Percentiles rank a stretch among this genome's conserved stretches.
These are phyloP conservation scores for Rhopalosiphum maidis DNA, from an alignment of 1,140 invertebrate genomes.

Conservation along the genomic window DNA sequence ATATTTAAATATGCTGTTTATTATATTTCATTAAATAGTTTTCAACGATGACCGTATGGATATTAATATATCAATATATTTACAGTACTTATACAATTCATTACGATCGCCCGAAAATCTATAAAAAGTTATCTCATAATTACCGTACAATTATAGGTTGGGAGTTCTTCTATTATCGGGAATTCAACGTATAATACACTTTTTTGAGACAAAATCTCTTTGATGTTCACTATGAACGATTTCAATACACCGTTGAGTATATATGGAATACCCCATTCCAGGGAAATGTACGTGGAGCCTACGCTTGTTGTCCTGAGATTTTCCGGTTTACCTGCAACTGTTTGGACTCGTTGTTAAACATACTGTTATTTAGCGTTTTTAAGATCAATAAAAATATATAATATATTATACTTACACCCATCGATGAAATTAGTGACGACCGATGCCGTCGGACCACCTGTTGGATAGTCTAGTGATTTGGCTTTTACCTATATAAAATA, in stretches of 20 bases:
- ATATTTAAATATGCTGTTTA: background rate
- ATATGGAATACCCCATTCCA: slow-evolving; percentile 28
- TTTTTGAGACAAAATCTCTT: background rate
- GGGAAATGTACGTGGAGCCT: background rate
- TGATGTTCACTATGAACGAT: slow-evolving; percentile 3
- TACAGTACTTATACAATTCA: too few relatives aligned
- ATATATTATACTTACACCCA: slow-evolving; percentile 5
- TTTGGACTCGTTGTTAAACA: background rate
- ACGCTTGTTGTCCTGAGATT: background rate
- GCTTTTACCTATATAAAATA: slow-evolving; percentile 27
- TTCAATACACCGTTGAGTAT: slow-evolving; percentile 26
- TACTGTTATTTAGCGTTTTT: background rate
- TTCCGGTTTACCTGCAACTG: slow-evolving; percentile 30
- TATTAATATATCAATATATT: background rate
- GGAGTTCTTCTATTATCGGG: background rate
- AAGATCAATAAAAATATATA: background rate
- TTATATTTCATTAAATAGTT: background rate
- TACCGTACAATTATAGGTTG: slow-evolving; percentile 26
- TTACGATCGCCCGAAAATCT: background rate
- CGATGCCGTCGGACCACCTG: background rate
- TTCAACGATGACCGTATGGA: too few relatives aligned
- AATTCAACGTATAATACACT: background rate
- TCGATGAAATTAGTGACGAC: background rate
- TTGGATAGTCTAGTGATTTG: slow-evolving; percentile 4
- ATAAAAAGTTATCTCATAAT: background rate